Conservation (phyloP, 2,113 vertebrate species). For the Tapirus terrestris region DNA sequence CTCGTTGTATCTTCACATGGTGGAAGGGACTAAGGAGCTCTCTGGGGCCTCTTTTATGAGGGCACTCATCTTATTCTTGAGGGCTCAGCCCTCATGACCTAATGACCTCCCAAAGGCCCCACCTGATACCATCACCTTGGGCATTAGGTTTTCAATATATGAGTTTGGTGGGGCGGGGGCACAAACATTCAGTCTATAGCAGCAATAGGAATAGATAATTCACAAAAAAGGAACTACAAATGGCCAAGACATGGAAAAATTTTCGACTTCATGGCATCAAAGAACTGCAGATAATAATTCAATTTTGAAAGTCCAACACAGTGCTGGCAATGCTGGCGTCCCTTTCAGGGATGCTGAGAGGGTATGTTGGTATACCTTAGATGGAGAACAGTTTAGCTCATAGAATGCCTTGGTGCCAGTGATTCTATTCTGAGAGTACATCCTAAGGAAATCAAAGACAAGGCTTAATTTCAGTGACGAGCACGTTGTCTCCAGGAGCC, state of each 20-base stretch:
- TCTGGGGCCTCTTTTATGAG: background rate
- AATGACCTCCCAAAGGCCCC: background rate
- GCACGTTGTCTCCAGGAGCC: background rate
- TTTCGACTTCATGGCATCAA: conserved; percentile 1
- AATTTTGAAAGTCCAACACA: background rate
- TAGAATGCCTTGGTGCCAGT: background rate
- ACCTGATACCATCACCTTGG: background rate
- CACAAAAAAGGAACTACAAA: conserved; percentile 10
- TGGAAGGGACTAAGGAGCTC: background rate
- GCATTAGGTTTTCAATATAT: background rate
- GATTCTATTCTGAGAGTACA: background rate
- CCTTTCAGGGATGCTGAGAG: background rate
- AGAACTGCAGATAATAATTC: background rate
- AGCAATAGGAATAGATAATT: background rate
- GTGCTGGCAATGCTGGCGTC: background rate
- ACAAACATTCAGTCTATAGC: background rate
- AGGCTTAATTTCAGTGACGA: background rate
- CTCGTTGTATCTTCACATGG: no score
- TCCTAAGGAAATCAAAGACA: background rate
- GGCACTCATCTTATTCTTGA: background rate
- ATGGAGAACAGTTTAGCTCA: background rate
- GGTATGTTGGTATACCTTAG: background rate
- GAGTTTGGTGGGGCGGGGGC: background rate
- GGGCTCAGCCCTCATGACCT: background rate
- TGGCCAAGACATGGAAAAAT: background rate